Percentiles rank a stretch among this genome's conserved stretches.
Conservation (phyloP, 2,888 invertebrate species). For the Thymelicus lineola region DNA sequence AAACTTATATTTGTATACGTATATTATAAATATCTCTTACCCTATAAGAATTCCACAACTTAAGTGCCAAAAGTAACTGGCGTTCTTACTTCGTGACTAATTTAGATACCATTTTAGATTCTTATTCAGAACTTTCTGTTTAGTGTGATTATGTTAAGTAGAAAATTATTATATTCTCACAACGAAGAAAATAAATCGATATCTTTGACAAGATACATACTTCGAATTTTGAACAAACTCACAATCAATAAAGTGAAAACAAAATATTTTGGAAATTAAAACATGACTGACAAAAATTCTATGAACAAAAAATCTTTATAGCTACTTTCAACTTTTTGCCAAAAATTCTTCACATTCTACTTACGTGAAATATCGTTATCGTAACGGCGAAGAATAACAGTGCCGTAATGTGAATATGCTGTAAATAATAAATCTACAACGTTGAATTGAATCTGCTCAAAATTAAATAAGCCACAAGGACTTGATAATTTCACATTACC, state of each 20-base stretch:
- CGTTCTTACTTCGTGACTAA: constrained; percentile 17
- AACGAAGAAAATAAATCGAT: constrained; percentile 23
- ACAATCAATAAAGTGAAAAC: no score
- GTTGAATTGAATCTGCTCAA: not conserved
- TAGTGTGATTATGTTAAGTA: not conserved
- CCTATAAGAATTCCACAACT: constrained; percentile 20
- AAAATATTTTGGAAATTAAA: not conserved
- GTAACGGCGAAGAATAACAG: not conserved
- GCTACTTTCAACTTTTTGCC: not conserved
- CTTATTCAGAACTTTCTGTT: not conserved
- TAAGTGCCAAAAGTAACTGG: constrained; percentile 28
- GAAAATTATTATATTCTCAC: constrained; percentile 9
- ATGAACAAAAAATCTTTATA: not conserved
- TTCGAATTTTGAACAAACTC: constrained; percentile 17
- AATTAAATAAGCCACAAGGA: constrained; percentile 8
- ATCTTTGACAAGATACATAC: not conserved
- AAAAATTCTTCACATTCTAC: not conserved
- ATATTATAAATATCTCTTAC: constrained; percentile 13
- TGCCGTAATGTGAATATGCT: not conserved
- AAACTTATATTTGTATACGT: constrained; percentile 22
- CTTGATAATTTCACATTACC: constrained; percentile 1
- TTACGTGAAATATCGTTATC: not conserved
- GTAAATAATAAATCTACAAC: not conserved
- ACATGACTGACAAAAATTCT: constrained; percentile 1
- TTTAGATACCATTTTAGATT: not conserved